These are phyloP conservation scores for Sylvia borin DNA, from an alignment of 2,797 vertebrate genomes.

Conservation along the genomic window DNA sequence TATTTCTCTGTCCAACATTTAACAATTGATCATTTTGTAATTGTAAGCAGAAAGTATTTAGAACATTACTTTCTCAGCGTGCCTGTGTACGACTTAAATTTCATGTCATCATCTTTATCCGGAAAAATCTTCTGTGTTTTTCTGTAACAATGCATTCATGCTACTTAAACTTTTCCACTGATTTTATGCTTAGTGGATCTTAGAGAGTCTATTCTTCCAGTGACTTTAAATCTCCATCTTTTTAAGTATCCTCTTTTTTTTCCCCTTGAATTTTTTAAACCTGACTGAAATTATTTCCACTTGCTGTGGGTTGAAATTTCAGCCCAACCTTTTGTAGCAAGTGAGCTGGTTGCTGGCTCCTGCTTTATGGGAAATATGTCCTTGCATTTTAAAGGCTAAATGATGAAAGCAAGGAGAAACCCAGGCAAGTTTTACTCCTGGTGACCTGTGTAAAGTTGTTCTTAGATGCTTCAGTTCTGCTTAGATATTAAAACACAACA, in stretches of 20 bases:
- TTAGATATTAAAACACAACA: not conserved
- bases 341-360: not conserved
- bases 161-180: constrained; percentile 36
- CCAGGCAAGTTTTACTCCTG: not conserved
- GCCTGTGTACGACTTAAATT: constrained; percentile 58
- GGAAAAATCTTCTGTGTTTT: constrained; percentile 53
- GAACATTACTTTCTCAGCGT: constrained; percentile 69
- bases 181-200: constrained; percentile 33
- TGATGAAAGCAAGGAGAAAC: not conserved
- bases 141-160: constrained; percentile 46
- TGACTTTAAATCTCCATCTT: not conserved
- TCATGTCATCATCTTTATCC: constrained; percentile 64
- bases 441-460: not conserved
- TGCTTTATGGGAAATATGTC: not conserved
- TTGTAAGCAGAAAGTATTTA: constrained; percentile 69
- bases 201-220: not conserved
- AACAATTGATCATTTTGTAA: constrained; percentile 75
- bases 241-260: not conserved
- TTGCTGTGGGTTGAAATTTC: constrained; percentile 21
- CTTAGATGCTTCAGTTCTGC: not conserved
- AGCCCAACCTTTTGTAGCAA: not conserved
- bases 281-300: not conserved
- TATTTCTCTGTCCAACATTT: constrained; percentile 64
- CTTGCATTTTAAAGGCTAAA: not conserved
- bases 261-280: not conserved